phyloP scores from a whole-genome alignment of 64 coral and sea anemone species.

The Astreopora myriophthalma region DNA sequence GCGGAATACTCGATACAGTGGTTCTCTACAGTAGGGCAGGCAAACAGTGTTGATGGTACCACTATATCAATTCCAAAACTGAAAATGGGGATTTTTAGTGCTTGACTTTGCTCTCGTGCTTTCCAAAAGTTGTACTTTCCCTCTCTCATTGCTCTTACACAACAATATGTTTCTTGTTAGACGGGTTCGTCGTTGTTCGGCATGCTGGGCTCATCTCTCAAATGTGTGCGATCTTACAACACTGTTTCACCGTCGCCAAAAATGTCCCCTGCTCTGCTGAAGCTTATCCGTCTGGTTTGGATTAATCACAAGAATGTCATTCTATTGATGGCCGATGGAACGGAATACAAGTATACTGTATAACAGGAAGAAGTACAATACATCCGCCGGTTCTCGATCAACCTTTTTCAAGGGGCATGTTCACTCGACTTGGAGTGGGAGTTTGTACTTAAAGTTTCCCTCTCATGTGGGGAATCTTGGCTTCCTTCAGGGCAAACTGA shows the following conservation, averaged over 20 bases:
- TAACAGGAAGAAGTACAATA: too few relatives aligned
- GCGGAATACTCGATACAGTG: too few relatives aligned
- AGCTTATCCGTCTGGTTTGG: constrained; percentile 89
- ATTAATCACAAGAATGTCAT: constrained; percentile 95
- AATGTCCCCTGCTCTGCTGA: constrained; percentile 79
- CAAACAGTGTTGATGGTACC: too few relatives aligned
- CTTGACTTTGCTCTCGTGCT: too few relatives aligned
- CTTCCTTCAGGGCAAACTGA: too few relatives aligned
- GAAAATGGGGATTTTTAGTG: too few relatives aligned
- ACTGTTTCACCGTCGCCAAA: constrained; percentile 58
- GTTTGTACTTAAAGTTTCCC: too few relatives aligned
- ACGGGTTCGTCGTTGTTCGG: constrained; percentile 94
- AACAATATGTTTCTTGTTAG: constrained; percentile 37
- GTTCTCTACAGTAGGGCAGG: too few relatives aligned
- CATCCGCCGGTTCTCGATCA: background rate
- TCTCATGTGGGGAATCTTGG: too few relatives aligned
- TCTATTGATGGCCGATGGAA: constrained; percentile 91
- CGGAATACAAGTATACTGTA: constrained; percentile 83
- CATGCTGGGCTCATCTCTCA: constrained; percentile 84
- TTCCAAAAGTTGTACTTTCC: background rate
- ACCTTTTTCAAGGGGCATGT: too few relatives aligned
- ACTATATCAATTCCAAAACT: too few relatives aligned
- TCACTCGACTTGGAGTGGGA: too few relatives aligned
- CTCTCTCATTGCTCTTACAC: background rate
- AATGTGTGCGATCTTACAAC: constrained; percentile 86